Evolutionary conservation across 92 coral and sea anemone species (phyloP), one percentile per base, ranked within the genome.

Genomic region (Siderastrea radians): DNA sequence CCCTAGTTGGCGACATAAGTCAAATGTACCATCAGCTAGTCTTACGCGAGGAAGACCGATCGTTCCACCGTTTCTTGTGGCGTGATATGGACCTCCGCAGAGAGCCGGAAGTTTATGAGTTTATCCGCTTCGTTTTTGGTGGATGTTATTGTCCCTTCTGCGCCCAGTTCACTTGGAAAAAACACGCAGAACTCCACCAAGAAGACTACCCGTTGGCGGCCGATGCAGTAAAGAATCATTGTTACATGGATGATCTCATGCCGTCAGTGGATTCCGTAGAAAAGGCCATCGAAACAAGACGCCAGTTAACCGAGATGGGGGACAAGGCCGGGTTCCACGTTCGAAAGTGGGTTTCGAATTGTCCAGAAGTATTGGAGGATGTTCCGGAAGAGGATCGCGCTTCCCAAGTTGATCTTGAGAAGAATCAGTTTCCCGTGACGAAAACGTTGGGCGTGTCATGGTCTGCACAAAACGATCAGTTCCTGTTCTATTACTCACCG

Each of bases 61-160:
- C 77, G 74, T 3, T 79, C 71, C 58, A 67, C 46, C 55, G 90
- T 59, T 59, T 79, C 47, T 50, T 79, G 9, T 79, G 91, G 94
- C 93, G 7, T 64, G 77, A 94, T 45, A 62, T 87, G 43, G 72
- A 93, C 15, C 43, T 67, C 11, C 44, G 52, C 13, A 90, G 85
- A 47, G 72, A 90, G 62, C 88, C 94, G 16, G 92, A 80, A 38
- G 84, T 52, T 10, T 88, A 91, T 8, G 91, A 91, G 50, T 93
- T 91, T 76, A 49, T 85, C 6, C 62, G 91, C 44, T 92, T 90
- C 19, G 84, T 93, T 9, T 93, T 93, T 80, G 92, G 96, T 15
- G 94, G 96, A 10, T 90, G 96, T 53, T 93, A 93, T 54, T 88
- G 96, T 66, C 94, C 96, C 11, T 90, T 84, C 76, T 77, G 89